A percentile compares a stretch with the other conserved stretches of the same genome.
Evolutionary conservation across 2,888 invertebrate genomes (phyloP).

Genomic region (Syrista parreyssii): DNA sequence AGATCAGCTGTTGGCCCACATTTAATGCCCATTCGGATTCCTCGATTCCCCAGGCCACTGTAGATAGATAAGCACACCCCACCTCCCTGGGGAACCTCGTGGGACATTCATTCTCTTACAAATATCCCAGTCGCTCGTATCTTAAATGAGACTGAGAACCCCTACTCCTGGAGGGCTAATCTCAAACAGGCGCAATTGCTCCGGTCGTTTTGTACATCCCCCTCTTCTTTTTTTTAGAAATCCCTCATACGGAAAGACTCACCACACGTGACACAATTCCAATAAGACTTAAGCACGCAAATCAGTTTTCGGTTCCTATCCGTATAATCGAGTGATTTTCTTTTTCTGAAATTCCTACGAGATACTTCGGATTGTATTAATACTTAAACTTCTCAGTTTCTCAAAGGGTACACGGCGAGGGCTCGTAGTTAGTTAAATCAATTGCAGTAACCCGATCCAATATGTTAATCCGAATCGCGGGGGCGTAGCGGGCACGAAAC

Average conservation of each 20-base stretch:
- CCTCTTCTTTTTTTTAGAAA: neutral
- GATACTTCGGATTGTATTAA: neutral
- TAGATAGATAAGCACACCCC: conserved; percentile 24
- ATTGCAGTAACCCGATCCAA: conserved; percentile 65
- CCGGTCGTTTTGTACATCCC: neutral
- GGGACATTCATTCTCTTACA: conserved; percentile 44
- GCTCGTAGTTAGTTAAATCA: conserved; percentile 48
- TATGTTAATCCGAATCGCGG: conserved; percentile 56
- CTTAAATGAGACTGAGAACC: conserved; percentile 36
- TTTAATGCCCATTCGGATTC: conserved; percentile 48
- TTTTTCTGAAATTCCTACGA: neutral
- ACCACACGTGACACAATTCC: neutral
- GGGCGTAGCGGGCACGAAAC: conserved; percentile 53
- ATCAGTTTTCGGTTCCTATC: neutral
- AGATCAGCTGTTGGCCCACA: conserved; percentile 59
- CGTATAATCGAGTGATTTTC: neutral
- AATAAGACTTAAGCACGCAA: neutral
- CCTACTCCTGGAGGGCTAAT: conserved; percentile 18
- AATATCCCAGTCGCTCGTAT: conserved; percentile 40
- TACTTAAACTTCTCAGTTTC: neutral
- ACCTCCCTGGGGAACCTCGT: conserved; percentile 48
- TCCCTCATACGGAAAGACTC: neutral
- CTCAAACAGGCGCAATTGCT: conserved; percentile 2
- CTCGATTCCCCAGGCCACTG: conserved; percentile 19
- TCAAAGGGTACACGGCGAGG: neutral